These are phyloP conservation scores for Danio albolineatus DNA, from an alignment of 2,797 vertebrate species.

Conservation along the genomic window DNA sequence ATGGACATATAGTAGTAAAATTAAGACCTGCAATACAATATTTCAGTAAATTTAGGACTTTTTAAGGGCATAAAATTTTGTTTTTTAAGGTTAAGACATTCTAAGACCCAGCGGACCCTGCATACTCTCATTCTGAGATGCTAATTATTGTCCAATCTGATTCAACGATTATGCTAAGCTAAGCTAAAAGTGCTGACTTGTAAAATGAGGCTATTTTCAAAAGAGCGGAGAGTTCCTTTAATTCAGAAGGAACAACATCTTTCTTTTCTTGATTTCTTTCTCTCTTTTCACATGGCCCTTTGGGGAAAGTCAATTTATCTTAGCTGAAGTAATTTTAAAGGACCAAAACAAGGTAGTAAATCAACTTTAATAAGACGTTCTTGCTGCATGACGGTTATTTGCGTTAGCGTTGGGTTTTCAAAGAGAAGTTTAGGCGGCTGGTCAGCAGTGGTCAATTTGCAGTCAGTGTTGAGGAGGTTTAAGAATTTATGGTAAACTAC, in stretches of 20 bases:
- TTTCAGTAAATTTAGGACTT: no score
- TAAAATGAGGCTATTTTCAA: no score
- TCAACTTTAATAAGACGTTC: conserved; percentile 52
- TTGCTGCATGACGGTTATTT: conserved; percentile 19
- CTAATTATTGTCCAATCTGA: no score
- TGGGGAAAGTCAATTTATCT: conserved; percentile 32
- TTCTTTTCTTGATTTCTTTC: no score
- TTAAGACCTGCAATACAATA: no score
- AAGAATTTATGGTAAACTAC: conserved; percentile 38
- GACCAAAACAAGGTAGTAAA: conserved; percentile 49
- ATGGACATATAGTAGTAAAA: no score
- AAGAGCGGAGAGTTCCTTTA: not conserved
- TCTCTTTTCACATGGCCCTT: conserved; percentile 13
- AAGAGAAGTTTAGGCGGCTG: not conserved
- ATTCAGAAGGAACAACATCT: conserved; percentile 23
- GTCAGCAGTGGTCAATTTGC: conserved; percentile 19
- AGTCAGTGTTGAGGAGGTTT: conserved; percentile 37
- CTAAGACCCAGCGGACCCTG: no score
- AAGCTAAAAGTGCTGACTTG: no score
- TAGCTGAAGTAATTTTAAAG: conserved; percentile 31
- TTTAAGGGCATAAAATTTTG: no score
- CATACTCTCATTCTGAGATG: no score
- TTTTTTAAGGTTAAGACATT: no score
- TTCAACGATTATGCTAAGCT: no score
- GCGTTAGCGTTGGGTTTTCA: not conserved